A percentile compares a stretch with the other conserved stretches of the same genome.
These are phyloP conservation scores for Eulimnadia texana DNA, from an alignment of 1,140 invertebrate genomes.

Conservation along the genomic window DNA sequence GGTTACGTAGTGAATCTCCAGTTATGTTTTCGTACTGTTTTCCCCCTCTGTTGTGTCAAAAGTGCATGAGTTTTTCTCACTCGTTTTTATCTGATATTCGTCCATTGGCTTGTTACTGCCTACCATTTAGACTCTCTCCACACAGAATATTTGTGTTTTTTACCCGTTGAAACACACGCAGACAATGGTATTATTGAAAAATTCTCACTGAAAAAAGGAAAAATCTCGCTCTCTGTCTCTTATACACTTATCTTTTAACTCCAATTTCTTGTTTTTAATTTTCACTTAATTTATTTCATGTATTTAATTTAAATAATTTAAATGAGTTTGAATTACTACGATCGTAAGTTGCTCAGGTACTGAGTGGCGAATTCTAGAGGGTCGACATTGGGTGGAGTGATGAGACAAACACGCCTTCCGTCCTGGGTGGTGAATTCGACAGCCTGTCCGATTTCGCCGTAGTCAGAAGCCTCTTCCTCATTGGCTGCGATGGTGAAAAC, in stretches of 20 bases:
- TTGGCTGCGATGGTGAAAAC: constrained; percentile 6
- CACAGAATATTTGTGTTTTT: no score
- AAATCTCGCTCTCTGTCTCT: no score
- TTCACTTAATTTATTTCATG: neutral
- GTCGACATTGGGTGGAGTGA: constrained; percentile 33
- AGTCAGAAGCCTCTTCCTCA: neutral
- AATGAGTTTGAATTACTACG: no score
- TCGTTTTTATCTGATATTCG: neutral
- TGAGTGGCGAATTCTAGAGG: constrained; percentile 31
- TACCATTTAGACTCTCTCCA: neutral
- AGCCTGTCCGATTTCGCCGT: constrained; percentile 27
- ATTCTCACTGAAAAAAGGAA: no score
- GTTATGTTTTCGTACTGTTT: neutral
- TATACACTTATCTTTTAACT: no score
- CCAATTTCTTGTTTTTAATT: neutral
- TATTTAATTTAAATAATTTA: no score
- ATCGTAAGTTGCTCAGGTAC: constrained; percentile 17
- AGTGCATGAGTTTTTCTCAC: neutral
- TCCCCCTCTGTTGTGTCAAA: neutral
- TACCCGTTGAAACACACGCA: no score
- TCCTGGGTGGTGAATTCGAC: constrained; percentile 35
- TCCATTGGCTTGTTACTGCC: neutral
- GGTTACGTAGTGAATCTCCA: neutral
- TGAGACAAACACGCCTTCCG: constrained; percentile 34
- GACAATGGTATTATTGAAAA: no score